Evolutionary conservation across 2,797 vertebrate species (phyloP).

Genomic region (Myiotriccus ornatus): DNA sequence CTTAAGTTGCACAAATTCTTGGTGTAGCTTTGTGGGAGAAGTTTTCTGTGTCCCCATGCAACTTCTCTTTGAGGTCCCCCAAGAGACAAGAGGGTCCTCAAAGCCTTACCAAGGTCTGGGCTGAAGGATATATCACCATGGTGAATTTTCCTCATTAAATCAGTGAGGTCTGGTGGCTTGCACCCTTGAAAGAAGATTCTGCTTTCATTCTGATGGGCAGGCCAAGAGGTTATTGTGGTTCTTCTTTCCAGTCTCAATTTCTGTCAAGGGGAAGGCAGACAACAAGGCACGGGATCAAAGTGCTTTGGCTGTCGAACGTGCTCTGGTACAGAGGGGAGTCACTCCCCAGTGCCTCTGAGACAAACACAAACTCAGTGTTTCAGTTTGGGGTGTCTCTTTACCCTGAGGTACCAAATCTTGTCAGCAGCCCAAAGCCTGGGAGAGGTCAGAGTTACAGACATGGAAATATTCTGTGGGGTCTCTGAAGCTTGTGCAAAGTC

Average conservation of each 20-base stretch:
- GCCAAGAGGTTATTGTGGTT: background rate
- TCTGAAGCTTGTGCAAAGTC: background rate
- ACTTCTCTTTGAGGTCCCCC: background rate
- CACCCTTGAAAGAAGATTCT: background rate
- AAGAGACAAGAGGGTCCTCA: background rate
- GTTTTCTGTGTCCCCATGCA: background rate
- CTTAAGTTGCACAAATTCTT: background rate
- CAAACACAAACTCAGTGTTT: background rate
- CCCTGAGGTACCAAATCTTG: background rate
- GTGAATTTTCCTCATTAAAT: background rate
- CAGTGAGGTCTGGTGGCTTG: background rate
- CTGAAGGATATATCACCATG: background rate
- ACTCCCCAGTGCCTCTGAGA: background rate
- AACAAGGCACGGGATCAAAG: background rate
- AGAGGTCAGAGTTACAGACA: background rate
- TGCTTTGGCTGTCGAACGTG: fast-evolving
- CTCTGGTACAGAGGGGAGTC: background rate
- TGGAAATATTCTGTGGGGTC: background rate
- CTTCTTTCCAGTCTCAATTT: background rate
- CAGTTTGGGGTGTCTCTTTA: background rate
- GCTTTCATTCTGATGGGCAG: background rate
- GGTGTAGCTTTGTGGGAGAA: fast-evolving
- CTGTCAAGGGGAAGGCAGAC: background rate
- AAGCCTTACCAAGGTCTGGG: background rate
- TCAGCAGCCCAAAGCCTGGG: background rate